Evolutionary conservation across 2,113 vertebrate species (phyloP), one percentile per base, ranked within the genome.

Genomic region (Emydocephalus ijimae): DNA sequence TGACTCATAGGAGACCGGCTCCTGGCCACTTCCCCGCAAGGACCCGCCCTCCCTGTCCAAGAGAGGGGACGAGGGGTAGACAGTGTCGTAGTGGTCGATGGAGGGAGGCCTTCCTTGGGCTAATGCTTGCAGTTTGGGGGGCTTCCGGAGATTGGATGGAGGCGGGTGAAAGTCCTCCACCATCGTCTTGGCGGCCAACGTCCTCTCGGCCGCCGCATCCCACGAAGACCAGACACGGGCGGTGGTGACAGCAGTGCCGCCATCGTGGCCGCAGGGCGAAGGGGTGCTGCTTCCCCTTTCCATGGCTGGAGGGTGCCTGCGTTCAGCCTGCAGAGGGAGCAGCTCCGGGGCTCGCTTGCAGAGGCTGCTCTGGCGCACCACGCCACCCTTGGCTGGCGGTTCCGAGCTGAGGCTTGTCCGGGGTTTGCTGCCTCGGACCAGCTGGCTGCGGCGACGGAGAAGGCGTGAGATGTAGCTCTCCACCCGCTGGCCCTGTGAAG

Each of bases 381-480:
- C 95, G 61, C 48, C 97, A 95, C 88, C 92, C 20, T 92, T 92
- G 54, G 92, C 11, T 0, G 55, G 45, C 0, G 87, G 94, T 29
- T 98, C 97, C 0, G 97, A 95, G 45, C 95, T 95, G 50, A 98
- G 96, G 85, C 97, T 98, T 2, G 98, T 98, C 61, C 98, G 97
- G 15, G 98, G 98, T 92, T 98, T 98, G 61, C 96, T 96, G 43
- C 97, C 96, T 21, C 98, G 96, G 1, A 96, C 95, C 20, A 97
- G 96, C 55, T 96, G 90, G 81, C 96, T 97, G 89, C 98, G 96
- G 2, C 98, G 97, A 69, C 98, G 98, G 93, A 98, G 97, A 59
- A 99, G 96, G 52, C 97, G 97, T 21, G 97, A 95, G 94, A 99
- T 99, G 96, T 98, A 99, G 85, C 97, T 98, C 95, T 98, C 98